phyloP scores from a whole-genome alignment of 2,888 invertebrate genomes.

The Epistrophella euchroma region DNA sequence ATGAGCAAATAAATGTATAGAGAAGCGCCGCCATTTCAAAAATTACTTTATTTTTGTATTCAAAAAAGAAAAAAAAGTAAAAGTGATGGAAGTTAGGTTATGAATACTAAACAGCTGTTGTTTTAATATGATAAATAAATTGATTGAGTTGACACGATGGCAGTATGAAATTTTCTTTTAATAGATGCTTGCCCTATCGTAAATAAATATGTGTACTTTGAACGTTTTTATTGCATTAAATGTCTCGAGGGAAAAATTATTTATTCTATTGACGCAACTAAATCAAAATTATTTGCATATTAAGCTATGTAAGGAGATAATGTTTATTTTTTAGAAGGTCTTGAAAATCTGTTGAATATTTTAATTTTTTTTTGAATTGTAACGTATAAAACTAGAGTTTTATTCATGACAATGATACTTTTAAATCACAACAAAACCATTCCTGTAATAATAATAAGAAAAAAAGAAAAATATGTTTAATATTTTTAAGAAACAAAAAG shows the following conservation, averaged over 20 bases:
- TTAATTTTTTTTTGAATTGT: too few relatives aligned
- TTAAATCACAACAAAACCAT: too few relatives aligned
- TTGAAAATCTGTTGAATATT: background rate
- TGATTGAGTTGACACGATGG: slow-evolving; percentile 9
- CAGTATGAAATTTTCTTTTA: slow-evolving; percentile 24
- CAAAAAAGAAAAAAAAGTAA: slow-evolving; percentile 39
- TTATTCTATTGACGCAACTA: slow-evolving; percentile 1
- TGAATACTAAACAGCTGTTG: slow-evolving; percentile 40
- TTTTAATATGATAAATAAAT: slow-evolving; percentile 11
- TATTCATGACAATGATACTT: too few relatives aligned
- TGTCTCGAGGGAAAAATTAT: background rate
- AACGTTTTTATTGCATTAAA: background rate
- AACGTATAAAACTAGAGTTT: too few relatives aligned
- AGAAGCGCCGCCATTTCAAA: slow-evolving; percentile 59
- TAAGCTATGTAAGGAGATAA: background rate
- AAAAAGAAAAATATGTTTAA: too few relatives aligned
- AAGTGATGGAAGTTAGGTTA: slow-evolving; percentile 45
- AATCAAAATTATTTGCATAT: background rate
- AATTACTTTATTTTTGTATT: slow-evolving; percentile 45
- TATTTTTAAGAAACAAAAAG: too few relatives aligned
- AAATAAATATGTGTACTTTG: background rate
- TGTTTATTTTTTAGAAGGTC: background rate
- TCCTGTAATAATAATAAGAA: too few relatives aligned
- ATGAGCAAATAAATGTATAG: background rate
- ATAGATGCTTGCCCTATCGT: slow-evolving; percentile 5